Base-by-base conservation (phyloP, 2,888 invertebrate species). In the Mesorhabditis belari region DNA sequence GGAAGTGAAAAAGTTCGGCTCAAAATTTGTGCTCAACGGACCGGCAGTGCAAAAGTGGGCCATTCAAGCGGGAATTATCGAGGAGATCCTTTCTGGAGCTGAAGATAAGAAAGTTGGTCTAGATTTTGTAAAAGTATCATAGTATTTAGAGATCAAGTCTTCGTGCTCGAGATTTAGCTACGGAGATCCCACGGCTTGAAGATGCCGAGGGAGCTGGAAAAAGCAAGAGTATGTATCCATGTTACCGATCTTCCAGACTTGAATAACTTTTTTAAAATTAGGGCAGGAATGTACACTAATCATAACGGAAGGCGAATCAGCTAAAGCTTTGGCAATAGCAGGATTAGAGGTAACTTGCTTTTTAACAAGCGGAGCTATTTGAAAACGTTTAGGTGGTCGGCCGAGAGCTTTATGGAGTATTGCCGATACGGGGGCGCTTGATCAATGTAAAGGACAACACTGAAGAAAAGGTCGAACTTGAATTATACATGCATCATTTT, bases 301-400 rank as follows among this genome's bases (percentile, higher is more conserved):
- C 75, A 86, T 98, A 26, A 98, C 98, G 55, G 98, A 98, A 87
- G 72, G 98, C 88, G 96, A 98, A 84, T 98, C 96, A 81, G 96
- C 96, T 82, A 98, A 98, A 82, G 88, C 94, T 0, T 86, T 95
- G 82, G 96, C 94, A 81, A 92, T 96, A 27, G 90, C 94, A 4
- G 98, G 96, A 51, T 86, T 98, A 26, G 89, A 91, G 73, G 54
- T 51, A 51, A 89, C 93, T 88, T 17, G 12, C 44, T 17, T 12
- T n/a, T n/a, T 12, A 1, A 44, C 17, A 17, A 17, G 12, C 44
- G n/a, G 44, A 12, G 44, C 1, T 44, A 44, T 44, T 44, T 44
- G 17, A 44, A 17, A 17, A 17, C 51, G 17, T 51, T 51, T 51
- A 19, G 19, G 63, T 70, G 17, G 55, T 70, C 2, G 73, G 73